Conservation (phyloP, 2,888 invertebrate species). For the Ophion ventricosus region DNA sequence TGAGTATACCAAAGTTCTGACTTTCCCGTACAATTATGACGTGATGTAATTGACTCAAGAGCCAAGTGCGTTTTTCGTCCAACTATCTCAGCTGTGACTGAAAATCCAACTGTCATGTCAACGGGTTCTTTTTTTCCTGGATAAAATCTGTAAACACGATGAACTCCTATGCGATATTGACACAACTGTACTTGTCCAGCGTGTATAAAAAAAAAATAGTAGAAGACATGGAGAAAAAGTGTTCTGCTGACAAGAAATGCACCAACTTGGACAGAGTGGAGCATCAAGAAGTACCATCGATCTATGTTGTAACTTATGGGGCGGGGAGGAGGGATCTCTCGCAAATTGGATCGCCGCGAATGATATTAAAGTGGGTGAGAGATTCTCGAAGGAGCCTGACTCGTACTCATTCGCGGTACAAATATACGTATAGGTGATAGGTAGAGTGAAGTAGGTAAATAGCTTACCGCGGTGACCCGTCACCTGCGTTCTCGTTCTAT, state of each 20-base stretch:
- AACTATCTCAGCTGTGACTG: background rate
- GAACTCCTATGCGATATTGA: background rate
- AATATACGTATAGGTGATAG: slow-evolving; percentile 72
- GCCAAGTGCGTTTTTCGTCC: background rate
- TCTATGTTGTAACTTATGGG: slow-evolving; percentile 1
- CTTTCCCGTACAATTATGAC: background rate
- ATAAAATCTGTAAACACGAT: background rate
- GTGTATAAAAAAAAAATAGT: too few species aligned
- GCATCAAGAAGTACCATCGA: background rate
- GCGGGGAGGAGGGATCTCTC: background rate
- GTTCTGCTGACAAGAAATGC: background rate
- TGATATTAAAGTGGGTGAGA: slow-evolving; percentile 34
- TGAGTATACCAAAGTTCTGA: background rate
- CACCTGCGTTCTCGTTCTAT: slow-evolving; percentile 83
- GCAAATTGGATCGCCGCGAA: slow-evolving; percentile 21
- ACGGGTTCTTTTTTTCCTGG: too few species aligned
- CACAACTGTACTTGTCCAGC: too few species aligned
- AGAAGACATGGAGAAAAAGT: background rate
- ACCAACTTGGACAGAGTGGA: background rate
- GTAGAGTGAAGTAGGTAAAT: slow-evolving; percentile 82
- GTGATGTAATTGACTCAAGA: background rate
- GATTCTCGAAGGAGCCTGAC: slow-evolving; percentile 48
- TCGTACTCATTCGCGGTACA: slow-evolving; percentile 39
- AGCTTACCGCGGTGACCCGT: slow-evolving; percentile 82
- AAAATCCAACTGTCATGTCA: background rate